phyloP scores from a whole-genome alignment of 2,113 vertebrate genomes.

The Taxidea taxus region DNA sequence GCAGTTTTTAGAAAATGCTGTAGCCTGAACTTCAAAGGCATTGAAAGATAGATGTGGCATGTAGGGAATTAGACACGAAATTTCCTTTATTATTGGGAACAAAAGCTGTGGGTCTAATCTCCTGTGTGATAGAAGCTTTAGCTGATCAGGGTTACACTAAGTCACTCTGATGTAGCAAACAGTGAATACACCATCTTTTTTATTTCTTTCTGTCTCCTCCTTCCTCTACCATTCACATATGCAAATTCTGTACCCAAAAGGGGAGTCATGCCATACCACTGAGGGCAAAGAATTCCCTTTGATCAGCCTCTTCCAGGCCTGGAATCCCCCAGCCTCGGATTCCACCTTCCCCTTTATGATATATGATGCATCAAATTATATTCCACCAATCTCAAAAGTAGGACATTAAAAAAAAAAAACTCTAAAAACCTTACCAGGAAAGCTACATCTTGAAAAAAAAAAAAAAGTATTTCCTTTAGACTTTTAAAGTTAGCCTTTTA shows the following conservation, averaged over 20 bases:
- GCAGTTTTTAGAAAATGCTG: constrained; percentile 62
- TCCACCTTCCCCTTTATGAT: background rate
- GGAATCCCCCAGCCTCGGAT: background rate
- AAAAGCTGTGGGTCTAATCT: constrained; percentile 52
- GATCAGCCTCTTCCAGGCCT: background rate
- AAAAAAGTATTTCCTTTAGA: background rate
- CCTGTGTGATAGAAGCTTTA: constrained; percentile 34
- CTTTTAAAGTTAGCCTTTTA: background rate
- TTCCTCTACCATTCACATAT: background rate
- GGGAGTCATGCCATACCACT: background rate
- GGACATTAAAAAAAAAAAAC: background rate
- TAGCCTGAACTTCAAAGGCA: constrained; percentile 73
- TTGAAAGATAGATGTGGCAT: constrained; percentile 51
- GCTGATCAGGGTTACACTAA: constrained; percentile 50
- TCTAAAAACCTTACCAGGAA: background rate
- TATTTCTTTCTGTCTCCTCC: background rate
- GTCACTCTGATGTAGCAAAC: background rate
- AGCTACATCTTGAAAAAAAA: background rate
- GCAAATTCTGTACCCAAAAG: background rate
- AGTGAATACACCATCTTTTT: background rate
- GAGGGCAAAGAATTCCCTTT: background rate
- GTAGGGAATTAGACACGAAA: constrained; percentile 71
- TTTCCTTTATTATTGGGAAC: constrained; percentile 60
- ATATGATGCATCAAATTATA: background rate
- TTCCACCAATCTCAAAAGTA: background rate